Evolutionary conservation across 2,113 vertebrate genomes (phyloP), one percentile per base, ranked within the genome.

Genomic region (Lampris incognitus): DNA sequence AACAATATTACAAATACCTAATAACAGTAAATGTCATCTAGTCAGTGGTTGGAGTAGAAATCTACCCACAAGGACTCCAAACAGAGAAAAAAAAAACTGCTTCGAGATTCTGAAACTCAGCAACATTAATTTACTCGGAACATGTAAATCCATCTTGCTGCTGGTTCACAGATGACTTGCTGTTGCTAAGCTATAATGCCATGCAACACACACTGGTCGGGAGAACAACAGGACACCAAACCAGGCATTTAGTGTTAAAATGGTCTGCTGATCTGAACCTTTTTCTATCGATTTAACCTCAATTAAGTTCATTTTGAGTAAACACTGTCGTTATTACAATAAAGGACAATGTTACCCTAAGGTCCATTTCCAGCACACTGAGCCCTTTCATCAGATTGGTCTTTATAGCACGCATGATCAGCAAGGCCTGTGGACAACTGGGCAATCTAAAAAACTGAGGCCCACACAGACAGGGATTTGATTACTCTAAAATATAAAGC

Each of bases 391-490:
- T 75, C 58, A 50, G 61, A 89, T 88, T 92, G 70, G 84, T 66
- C 85, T 88, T 82, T 57, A 50, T 64, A 50, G 78, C 72, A 70
- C 36, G 83, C 86, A 59, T 79, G 86, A 88, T 89, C 82, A 90
- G 81, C 66, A 54, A 13, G 62, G 79, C 82, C 87, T 79, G 81
- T 2, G 8, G 82, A 77, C 76, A 54, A 51, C n/a, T 68, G 74
- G 67, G 65, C 72, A 66, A 61, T 1, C n/a, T 56, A 51, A 70
- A 65, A 76, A 84, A 76, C 64, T n/a, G 36, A 70, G 52, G 69
- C 64, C 10, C 2, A n/a, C 70, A 70, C 72, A 81, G 74, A 84
- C 73, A 24, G 68, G 70, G 70, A 57, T 80, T 84, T 2, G 6
- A 49, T 69, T 64, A 66, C 48, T 66, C 40, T 79, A 80, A 84